Evolutionary conservation across 2,797 vertebrate species (phyloP), one percentile per base, ranked within the genome.

Genomic region (Chelmon rostratus): DNA sequence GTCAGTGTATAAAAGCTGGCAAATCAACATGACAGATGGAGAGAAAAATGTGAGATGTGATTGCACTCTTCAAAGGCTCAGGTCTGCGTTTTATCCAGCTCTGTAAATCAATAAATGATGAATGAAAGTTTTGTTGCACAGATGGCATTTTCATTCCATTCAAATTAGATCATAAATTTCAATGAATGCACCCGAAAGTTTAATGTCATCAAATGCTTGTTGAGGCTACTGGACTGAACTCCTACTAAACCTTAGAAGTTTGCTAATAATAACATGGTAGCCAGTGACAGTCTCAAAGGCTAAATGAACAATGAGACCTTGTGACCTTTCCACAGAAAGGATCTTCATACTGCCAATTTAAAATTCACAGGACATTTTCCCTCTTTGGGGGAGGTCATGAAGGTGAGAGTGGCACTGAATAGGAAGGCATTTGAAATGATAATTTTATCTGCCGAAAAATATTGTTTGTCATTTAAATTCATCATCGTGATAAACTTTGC

Each of bases 321-420:
- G n/a, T 84, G 86, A 94, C 91, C 92, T 90, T 84, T 76, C 56
- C 61, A 77, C 75, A 87, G 75, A 68, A 81, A 78, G 56, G 62
- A 82, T 89, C 86, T 89, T 91, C 84, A 86, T 84, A 84, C 73
- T 40, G 61, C 50, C 56, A 28, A 81, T 92, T 94, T 93, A 64
- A 93, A 92, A 95, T 94, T 93, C 94, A 82, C 73, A 72, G 72
- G 89, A 86, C 86, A 91, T 94, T 93, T 92, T 74, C 65, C 50
- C 59, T 90, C 79, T 76, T 75, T 76, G 69, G 76, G 69, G 68
- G 66, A 90, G 92, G 93, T 95, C 88, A 87, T 13, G 31, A 53
- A 89, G 91, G 93, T 92, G 89, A 88, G 68, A 35, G 58, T 53
- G 73, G 40, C 46, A 57, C 78, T 90, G 92, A 94, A 88, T 79